Conservation (phyloP, 2,113 vertebrate species). For the Oostethus manadensis region DNA sequence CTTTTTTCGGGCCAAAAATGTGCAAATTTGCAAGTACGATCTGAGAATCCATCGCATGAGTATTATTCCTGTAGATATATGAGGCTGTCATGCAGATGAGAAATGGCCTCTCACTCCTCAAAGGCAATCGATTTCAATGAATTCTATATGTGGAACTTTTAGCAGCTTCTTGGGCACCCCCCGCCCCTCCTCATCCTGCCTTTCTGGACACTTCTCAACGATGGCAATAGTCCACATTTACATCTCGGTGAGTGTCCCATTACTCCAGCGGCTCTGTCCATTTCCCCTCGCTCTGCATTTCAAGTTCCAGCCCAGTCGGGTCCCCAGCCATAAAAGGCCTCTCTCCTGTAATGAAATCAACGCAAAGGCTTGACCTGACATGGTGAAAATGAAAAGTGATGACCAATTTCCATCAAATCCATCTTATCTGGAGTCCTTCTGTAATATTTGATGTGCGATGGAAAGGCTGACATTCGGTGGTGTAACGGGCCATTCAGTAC, state of each 20-base stretch:
- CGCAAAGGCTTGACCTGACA: background rate
- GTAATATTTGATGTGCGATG: constrained; percentile 20
- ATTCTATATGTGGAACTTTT: constrained; percentile 29
- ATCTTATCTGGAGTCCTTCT: constrained; percentile 10
- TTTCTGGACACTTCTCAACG: constrained; percentile 13
- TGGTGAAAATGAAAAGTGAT: constrained; percentile 22
- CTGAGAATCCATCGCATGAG: background rate
- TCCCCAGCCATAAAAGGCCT: constrained; percentile 16
- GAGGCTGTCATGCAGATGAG: constrained; percentile 47
- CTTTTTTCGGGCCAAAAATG: background rate
- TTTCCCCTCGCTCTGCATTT: background rate
- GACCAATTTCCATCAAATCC: background rate
- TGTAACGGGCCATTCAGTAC: constrained; percentile 4
- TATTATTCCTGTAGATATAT: constrained; percentile 34
- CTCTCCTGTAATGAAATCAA: constrained; percentile 26
- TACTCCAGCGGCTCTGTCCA: too few relatives aligned
- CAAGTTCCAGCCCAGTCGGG: constrained; percentile 6
- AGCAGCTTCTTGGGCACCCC: constrained; percentile 18
- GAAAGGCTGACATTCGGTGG: constrained; percentile 2
- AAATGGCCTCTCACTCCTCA: constrained; percentile 51
- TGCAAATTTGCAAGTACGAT: background rate
- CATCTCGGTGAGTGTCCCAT: background rate
- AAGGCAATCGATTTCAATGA: constrained; percentile 57
- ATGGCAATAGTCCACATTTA: constrained; percentile 8
- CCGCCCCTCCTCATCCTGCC: background rate